A percentile compares a stretch with the other conserved stretches of the same genome.
Evolutionary conservation across 2,797 vertebrate genomes (phyloP).

Genomic region (Eospalax fontanierii): DNA sequence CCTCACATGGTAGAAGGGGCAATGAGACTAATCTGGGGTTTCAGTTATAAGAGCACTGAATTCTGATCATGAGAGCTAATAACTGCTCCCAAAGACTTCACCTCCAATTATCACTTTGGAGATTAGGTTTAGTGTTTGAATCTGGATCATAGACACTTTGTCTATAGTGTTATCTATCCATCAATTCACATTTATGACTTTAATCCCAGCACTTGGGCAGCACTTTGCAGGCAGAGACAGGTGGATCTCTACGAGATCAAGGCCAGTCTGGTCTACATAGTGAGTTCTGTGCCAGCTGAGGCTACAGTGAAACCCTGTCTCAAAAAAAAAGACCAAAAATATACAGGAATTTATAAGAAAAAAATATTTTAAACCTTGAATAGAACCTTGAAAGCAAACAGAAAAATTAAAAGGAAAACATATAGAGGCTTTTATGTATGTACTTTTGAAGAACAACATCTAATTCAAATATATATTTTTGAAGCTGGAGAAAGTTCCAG

Average conservation of each 20-base stretch:
- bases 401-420: neutral
- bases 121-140: neutral
- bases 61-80: neutral
- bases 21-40: neutral
- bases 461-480: neutral
- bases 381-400: neutral
- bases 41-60: neutral
- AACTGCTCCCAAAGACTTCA: neutral
- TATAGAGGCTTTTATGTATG: neutral
- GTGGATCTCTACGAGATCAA: too few relatives aligned
- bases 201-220: too few relatives aligned
- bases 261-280: too few relatives aligned
- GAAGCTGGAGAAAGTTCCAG: neutral
- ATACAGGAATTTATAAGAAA: neutral
- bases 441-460: constrained; percentile 16
- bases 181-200: neutral
- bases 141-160: neutral
- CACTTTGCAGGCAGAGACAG: too few relatives aligned
- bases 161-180: neutral
- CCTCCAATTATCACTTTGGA: neutral
- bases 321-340: neutral
- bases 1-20: neutral
- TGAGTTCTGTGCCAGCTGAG: too few relatives aligned
- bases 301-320: too few relatives aligned
- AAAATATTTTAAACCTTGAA: neutral